Conservation (phyloP, 2,797 vertebrate genomes). For the Anas flavirostris region DNA sequence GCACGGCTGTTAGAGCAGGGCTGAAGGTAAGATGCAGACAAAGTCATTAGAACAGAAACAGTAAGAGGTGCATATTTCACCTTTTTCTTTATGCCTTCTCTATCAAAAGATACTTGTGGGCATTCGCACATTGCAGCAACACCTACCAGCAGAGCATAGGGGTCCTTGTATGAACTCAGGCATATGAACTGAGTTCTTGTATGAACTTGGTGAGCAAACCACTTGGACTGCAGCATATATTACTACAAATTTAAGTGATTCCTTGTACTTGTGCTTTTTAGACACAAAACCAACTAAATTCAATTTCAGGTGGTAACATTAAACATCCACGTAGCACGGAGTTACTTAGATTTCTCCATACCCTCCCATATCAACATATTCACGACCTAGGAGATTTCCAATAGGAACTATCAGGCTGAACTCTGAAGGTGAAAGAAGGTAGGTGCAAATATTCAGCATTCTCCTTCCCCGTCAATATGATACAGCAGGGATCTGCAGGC, state of each 20-base stretch:
- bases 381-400: not conserved
- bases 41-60: not conserved
- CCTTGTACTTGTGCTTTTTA: not conserved
- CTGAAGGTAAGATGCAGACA: slow-evolving; percentile 71
- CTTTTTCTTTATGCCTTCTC: not conserved
- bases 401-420: not conserved
- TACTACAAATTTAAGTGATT: not conserved
- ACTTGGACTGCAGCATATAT: not conserved
- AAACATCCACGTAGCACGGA: not conserved
- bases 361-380: not conserved
- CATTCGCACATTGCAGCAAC: not conserved
- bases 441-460: not conserved
- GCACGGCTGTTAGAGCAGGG: slow-evolving; percentile 94
- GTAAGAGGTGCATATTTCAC: fast-evolving
- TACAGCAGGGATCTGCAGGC: not conserved
- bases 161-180: not conserved
- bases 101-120: not conserved
- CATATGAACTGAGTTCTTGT: not conserved
- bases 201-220: not conserved
- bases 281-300: not conserved
- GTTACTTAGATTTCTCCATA: not conserved
- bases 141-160: not conserved
- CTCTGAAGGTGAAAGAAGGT: not conserved
- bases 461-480: not conserved
- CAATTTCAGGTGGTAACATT: not conserved